Base-by-base conservation (phyloP, 2,797 vertebrate genomes). In the Sarcoramphus papa region DNA sequence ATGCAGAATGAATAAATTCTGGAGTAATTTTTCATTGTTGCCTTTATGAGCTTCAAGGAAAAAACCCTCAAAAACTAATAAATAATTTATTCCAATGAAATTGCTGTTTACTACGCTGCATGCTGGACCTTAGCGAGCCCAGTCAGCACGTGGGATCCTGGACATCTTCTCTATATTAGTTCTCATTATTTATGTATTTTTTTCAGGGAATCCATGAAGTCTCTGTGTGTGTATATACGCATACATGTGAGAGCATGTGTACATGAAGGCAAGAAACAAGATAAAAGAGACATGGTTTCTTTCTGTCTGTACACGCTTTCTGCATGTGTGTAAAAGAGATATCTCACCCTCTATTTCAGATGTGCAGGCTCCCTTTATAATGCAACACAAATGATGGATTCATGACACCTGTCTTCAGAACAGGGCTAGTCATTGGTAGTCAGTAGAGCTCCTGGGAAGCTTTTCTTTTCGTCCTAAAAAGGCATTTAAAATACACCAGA, bases 21-120 rank as follows among this genome's bases (percentile, higher is more conserved):
- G 54, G 51, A 77, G 78, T 83, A 50, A 86, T 94, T 91, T 93
- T 94, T 95, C 67, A 68, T 54, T 90, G 56, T 90, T 93, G 68
- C 60, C 23, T 96, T 93, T 92, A 90, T 87, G 63, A 81, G 43
- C 54, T 79, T 75, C 17, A 37, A 74, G 45, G 2, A 31, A 50
- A 64, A 72, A 70, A 5, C 1, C 3, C 50, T 86, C 19, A 33
- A 87, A 75, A 88, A 10, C 35, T 15, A 53, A 90, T 90, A 85
- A 96, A 94, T 94, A 79, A 92, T 94, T 85, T 68, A 95, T 87
- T 75, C 30, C 3, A 13, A 21, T 73, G 56, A 63, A 93, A 90
- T 90, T 91, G 35, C 53, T 51, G 16, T 59, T 51, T 81, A 33
- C 50, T 89, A 4, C 6, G 5, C 50, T n/a, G 17, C 31, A 13